phyloP scores from a whole-genome alignment of 2,797 vertebrate genomes.

The Aldrovandia affinis region DNA sequence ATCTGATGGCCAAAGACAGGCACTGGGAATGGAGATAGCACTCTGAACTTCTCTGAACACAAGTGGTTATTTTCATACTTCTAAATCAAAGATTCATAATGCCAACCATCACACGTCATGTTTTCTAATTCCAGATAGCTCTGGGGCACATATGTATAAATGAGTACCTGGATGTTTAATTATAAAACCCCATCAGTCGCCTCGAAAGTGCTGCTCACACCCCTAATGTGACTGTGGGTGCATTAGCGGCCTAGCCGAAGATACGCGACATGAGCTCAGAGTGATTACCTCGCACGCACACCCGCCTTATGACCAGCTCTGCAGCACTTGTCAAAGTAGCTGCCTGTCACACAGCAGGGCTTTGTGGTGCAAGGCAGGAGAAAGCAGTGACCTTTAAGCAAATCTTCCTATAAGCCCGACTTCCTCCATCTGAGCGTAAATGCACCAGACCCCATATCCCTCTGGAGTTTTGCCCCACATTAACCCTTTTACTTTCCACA shows the following conservation, averaged over 20 bases:
- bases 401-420: not conserved
- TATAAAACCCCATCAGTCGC: not conserved
- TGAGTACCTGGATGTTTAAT: constrained; percentile 16
- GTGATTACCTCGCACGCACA: not conserved
- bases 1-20: not conserved
- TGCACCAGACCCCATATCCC: not conserved
- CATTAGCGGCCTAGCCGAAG: not conserved
- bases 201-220: not conserved
- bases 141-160: not conserved
- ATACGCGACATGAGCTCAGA: not conserved
- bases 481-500: not conserved
- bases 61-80: not conserved
- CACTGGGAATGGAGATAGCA: not conserved
- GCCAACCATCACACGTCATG: not conserved
- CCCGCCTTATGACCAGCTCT: not conserved
- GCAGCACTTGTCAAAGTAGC: not conserved
- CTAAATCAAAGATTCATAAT: not conserved
- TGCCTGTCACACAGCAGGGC: not conserved
- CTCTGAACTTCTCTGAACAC: not conserved
- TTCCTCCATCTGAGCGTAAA: not conserved
- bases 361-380: not conserved
- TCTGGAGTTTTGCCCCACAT: not conserved
- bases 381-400: not conserved
- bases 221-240: not conserved
- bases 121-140: not conserved